phyloP scores from a whole-genome alignment of 2,888 invertebrate genomes.

The Caenorhabditis sinica region DNA sequence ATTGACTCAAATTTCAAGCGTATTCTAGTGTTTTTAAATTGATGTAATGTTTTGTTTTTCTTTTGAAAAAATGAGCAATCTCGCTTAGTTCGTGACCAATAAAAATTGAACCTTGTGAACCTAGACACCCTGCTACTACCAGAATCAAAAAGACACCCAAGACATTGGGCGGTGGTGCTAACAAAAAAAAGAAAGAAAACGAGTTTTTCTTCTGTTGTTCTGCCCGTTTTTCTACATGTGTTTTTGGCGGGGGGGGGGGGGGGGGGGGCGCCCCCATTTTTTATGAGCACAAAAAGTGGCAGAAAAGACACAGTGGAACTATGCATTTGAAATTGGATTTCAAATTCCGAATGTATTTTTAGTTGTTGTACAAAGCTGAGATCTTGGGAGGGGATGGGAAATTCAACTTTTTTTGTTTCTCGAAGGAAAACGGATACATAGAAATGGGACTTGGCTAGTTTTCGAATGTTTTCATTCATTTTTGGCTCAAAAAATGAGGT shows the following conservation, averaged over 20 bases:
- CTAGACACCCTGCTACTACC: background rate
- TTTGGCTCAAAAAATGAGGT: too few relatives aligned
- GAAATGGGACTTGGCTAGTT: background rate
- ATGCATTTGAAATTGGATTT: conserved; percentile 56
- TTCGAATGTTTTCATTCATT: too few relatives aligned
- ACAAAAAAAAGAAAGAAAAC: conserved; percentile 19
- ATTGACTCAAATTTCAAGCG: too few relatives aligned
- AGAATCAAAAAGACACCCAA: background rate
- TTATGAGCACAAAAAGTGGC: conserved; percentile 56
- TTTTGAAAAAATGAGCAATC: too few relatives aligned
- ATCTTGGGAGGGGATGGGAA: background rate
- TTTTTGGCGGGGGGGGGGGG: background rate
- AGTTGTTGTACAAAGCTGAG: background rate
- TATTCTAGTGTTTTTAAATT: too few relatives aligned
- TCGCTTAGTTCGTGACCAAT: too few relatives aligned
- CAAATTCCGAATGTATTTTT: conserved; percentile 2
- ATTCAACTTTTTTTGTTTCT: background rate
- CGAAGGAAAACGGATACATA: background rate
- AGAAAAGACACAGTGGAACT: conserved; percentile 22
- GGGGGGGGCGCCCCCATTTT: conserved; percentile 32
- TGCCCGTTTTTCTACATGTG: background rate
- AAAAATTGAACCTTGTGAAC: too few relatives aligned
- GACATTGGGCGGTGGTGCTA: background rate
- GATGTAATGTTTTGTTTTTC: too few relatives aligned
- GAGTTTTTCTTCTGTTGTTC: background rate